Evolutionary conservation across 2,888 invertebrate genomes (phyloP).

Genomic region (Caenorhabditis sp.): DNA sequence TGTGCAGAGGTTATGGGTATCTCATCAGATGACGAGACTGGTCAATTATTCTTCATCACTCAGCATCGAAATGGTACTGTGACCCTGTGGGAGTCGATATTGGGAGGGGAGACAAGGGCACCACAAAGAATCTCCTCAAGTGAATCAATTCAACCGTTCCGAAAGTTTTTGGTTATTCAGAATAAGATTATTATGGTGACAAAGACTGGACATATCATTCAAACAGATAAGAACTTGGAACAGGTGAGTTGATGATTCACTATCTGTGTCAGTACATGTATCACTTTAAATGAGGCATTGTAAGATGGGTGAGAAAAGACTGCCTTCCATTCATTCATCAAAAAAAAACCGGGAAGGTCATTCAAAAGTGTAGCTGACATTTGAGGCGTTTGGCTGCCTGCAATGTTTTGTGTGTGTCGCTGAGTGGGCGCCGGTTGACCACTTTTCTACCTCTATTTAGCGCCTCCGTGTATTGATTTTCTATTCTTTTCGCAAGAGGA

Average conservation of each 20-base stretch:
- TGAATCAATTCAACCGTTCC: slow-evolving; percentile 18
- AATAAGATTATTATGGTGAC: slow-evolving; percentile 64
- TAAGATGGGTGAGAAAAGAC: no score
- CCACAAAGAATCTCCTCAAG: slow-evolving; percentile 22
- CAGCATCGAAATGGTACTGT: slow-evolving; percentile 43
- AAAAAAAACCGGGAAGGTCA: no score
- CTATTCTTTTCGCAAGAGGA: no score
- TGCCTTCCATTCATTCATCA: no score
- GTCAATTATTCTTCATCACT: slow-evolving; percentile 40
- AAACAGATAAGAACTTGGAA: slow-evolving; percentile 46
- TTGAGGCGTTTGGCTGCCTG: no score
- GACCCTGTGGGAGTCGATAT: slow-evolving; percentile 40
- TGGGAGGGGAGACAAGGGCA: slow-evolving; percentile 13
- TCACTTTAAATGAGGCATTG: no score
- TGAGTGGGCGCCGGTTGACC: no score
- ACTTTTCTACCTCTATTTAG: no score
- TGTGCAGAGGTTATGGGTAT: slow-evolving; percentile 67
- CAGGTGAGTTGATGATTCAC: slow-evolving; percentile 6
- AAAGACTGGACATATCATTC: slow-evolving; percentile 57
- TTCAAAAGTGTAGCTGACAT: no score
- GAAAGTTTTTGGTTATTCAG: slow-evolving; percentile 53
- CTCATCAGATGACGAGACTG: slow-evolving; percentile 54
- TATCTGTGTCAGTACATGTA: no score
- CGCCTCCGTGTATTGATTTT: no score
- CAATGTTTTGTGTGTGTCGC: no score